Conservation (phyloP, 2,113 vertebrate genomes). For the Rynchops niger region DNA sequence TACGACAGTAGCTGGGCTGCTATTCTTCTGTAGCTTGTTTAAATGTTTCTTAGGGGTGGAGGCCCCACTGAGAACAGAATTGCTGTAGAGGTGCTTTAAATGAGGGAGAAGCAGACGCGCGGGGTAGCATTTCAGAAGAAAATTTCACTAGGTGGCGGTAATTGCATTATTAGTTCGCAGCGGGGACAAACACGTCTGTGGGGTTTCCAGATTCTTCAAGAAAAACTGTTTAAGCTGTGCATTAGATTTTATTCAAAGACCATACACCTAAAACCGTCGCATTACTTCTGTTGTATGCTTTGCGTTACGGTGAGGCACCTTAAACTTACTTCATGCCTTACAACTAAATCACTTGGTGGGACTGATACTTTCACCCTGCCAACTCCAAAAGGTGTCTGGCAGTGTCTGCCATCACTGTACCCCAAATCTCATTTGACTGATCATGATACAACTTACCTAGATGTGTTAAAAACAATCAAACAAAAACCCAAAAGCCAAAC, state of each 20-base stretch:
- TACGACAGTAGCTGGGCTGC: not conserved
- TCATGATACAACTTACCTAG: not conserved
- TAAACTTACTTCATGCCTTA: not conserved
- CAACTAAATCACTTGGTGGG: not conserved
- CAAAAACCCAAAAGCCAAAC: not conserved
- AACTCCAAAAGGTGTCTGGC: not conserved
- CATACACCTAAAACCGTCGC: not conserved
- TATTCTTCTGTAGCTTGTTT: not conserved
- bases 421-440: not conserved
- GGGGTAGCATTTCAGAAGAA: not conserved
- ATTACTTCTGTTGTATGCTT: not conserved
- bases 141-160: constrained; percentile 14
- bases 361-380: not conserved
- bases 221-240: not conserved
- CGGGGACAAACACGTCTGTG: fast-evolving
- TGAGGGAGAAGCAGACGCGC: not conserved
- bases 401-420: not conserved
- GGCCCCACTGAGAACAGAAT: not conserved
- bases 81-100: not conserved
- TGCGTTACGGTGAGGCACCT: not conserved
- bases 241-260: not conserved
- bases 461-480: not conserved
- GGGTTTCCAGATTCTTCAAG: not conserved
- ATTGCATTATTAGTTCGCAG: not conserved
- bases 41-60: not conserved